Evolutionary conservation across 2,113 vertebrate species (phyloP), one percentile per base, ranked within the genome.

Genomic region (Aspidoscelis tigris): DNA sequence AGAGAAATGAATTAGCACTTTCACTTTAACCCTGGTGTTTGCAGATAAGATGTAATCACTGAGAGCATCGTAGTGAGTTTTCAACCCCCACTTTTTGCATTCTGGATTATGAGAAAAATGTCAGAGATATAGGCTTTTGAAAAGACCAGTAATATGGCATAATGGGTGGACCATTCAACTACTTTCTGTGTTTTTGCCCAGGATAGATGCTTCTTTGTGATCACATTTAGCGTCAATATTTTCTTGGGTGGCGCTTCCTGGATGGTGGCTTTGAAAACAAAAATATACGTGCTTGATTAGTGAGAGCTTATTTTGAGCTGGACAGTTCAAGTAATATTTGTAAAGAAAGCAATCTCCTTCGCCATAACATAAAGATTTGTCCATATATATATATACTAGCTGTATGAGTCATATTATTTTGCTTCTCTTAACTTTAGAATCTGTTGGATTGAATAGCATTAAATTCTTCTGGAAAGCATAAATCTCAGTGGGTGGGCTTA

Each of bases 71-170:
- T 91, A 94, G 89, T 82, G 84, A 84, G 87, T 90, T 95, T 96
- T 94, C 95, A 94, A 26, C 95, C 92, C 86, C 93, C 89, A 87
- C 91, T 89, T 77, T 73, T 95, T 93, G 93, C 91, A 86, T 94
- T 91, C 90, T 92, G 76, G 88, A 92, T 94, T 95, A 91, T 89
- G 93, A 90, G 88, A 91, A 88, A 93, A 95, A 95, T 94, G 92
- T 94, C 91, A 92, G 90, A 94, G 95, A 96, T 95, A 95, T 61
- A 93, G 88, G 86, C 93, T 92, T 94, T 93, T 94, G 91, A 94
- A 91, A 81, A 88, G 89, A 91, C 83, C 87, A 85, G 81, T 84
- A 90, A 95, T 94, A 90, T 93, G 90, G 88, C 89, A 93, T 85
- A 93, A 3, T 0, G 90, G 89, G 87, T 91, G 92, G 85, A 92